phyloP scores from a whole-genome alignment of 2,113 vertebrate species.

The Petaurus breviceps region DNA sequence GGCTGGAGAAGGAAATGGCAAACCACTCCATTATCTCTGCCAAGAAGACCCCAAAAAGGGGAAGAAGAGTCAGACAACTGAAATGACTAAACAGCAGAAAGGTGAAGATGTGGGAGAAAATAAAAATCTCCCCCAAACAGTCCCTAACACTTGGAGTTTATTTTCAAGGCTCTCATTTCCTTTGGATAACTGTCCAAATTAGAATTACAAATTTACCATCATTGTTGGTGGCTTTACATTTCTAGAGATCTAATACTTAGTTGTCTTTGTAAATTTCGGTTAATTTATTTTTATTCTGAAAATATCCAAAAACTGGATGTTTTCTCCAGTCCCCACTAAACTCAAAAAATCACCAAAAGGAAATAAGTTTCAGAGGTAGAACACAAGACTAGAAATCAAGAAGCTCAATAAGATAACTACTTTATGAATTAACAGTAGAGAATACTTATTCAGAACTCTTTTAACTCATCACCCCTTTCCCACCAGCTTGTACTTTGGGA shows the following conservation, averaged over 20 bases:
- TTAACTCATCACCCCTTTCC: neutral
- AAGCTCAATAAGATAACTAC: neutral
- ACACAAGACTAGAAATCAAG: neutral
- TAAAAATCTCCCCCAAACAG: neutral
- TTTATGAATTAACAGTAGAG: neutral
- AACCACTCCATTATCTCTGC: too few species aligned
- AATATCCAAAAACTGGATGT: neutral
- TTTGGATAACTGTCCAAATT: too few species aligned
- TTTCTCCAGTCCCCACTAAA: neutral
- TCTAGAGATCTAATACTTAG: neutral
- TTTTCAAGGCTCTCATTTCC: too few species aligned
- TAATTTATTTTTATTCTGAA: neutral
- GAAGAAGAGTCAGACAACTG: too few species aligned
- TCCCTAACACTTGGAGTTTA: neutral
- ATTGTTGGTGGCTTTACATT: neutral
- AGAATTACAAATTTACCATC: neutral
- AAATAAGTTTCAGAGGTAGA: neutral
- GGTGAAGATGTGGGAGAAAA: too few species aligned
- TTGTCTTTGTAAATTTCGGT: neutral
- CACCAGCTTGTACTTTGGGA: neutral
- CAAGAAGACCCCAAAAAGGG: too few species aligned
- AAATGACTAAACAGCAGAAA: too few species aligned
- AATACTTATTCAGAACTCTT: neutral
- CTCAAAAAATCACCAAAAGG: neutral
- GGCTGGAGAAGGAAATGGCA: too few species aligned